phyloP scores from a whole-genome alignment of 37 sponge, comb jelly and placozoan species.

The Geodia barretti region DNA sequence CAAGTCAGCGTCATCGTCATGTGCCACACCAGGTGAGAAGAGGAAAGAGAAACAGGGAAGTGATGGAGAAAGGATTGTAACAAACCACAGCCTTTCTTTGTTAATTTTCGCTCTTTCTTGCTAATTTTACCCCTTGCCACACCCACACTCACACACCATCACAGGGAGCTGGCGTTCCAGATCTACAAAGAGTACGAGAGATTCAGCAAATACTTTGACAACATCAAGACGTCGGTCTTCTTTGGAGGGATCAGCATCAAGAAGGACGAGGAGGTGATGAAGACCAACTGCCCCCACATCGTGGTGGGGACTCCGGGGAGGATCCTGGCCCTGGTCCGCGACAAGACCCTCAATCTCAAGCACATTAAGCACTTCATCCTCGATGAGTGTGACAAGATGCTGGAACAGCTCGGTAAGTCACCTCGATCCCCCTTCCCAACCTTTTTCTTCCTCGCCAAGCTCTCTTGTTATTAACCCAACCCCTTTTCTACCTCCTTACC shows the following conservation, averaged over 20 bases:
- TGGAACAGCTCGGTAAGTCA: constrained; percentile 94
- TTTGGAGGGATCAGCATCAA: constrained; percentile 95
- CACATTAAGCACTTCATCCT: constrained; percentile 95
- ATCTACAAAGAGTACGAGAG: constrained; percentile 98
- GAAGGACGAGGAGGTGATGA: constrained; percentile 94
- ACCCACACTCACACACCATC: no score
- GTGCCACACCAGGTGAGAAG: constrained; percentile 85
- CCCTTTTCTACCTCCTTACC: no score
- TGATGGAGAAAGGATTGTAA: no score
- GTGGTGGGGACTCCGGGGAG: constrained; percentile 98
- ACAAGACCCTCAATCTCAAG: constrained; percentile 94
- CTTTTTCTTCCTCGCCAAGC: no score
- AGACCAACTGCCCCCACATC: constrained; percentile 98
- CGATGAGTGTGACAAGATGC: constrained; percentile 99
- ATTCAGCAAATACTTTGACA: constrained; percentile 94
- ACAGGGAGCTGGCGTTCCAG: constrained; percentile 96
- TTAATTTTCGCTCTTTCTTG: neutral
- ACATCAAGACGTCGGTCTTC: constrained; percentile 89
- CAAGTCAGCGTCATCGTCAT: constrained; percentile 93
- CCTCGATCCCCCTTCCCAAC: no score
- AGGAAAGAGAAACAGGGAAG: neutral
- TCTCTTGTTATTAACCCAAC: no score
- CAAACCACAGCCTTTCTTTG: neutral
- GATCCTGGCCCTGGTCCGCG: constrained; percentile 89
- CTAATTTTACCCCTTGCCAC: no score